phyloP scores from a whole-genome alignment of 2,797 vertebrate species.

The Channallabes apus region DNA sequence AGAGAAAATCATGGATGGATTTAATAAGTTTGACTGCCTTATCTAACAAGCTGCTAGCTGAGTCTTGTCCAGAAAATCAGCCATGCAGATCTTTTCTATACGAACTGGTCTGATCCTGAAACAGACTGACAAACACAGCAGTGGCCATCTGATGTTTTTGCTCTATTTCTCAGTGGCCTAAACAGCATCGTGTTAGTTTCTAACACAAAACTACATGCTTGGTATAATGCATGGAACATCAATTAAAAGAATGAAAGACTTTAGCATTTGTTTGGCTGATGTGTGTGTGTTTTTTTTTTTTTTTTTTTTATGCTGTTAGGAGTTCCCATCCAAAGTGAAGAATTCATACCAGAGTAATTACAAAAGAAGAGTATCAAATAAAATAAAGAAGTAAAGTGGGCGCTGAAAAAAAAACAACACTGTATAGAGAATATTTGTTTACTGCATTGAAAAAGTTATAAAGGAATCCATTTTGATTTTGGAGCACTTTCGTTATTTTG shows the following conservation, averaged over 20 bases:
- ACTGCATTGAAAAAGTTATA: background rate
- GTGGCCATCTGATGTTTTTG: constrained; percentile 57
- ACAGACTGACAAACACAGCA: constrained; percentile 70
- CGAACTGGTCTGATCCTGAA: constrained; percentile 58
- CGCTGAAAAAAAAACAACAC: background rate
- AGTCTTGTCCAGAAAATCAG: constrained; percentile 26
- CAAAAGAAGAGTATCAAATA: background rate
- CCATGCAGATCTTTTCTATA: constrained; percentile 53
- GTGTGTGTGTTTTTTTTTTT: too few relatives aligned
- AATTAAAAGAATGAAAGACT: constrained; percentile 17
- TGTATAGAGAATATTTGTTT: constrained; percentile 10
- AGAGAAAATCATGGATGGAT: constrained; percentile 30
- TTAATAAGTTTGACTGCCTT: constrained; percentile 36
- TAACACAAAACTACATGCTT: constrained; percentile 54
- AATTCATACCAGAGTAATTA: background rate
- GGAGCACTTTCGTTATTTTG: background rate
- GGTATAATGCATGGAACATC: background rate
- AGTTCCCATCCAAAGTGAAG: background rate
- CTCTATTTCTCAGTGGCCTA: constrained; percentile 57
- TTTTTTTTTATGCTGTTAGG: background rate
- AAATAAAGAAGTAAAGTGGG: constrained; percentile 15
- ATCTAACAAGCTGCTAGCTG: constrained; percentile 38
- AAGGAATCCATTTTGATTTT: constrained; percentile 11
- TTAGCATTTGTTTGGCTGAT: background rate
- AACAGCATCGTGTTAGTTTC: constrained; percentile 55